phyloP scores from a whole-genome alignment of 2,797 vertebrate species.

The Pantherophis alleghaniensis region DNA sequence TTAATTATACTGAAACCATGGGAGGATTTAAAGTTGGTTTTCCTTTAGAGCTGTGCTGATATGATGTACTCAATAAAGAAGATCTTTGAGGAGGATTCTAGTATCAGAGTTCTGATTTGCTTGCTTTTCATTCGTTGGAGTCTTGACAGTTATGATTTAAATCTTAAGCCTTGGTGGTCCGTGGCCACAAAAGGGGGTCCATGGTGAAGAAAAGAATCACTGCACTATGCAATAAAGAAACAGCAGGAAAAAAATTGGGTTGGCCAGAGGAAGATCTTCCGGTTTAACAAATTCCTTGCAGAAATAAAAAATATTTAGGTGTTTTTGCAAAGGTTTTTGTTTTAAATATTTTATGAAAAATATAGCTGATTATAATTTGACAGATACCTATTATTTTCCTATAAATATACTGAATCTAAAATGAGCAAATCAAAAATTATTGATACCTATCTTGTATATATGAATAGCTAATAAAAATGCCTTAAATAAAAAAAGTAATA shows the following conservation, averaged over 20 bases:
- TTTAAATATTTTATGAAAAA: not conserved
- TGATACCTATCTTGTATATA: not conserved
- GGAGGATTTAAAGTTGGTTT: not conserved
- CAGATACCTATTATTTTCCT: not conserved
- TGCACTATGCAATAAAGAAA: not conserved
- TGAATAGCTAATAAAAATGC: not conserved
- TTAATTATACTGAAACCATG: not conserved
- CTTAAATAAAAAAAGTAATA: not conserved
- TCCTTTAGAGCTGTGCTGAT: not conserved
- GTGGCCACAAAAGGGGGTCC: not conserved
- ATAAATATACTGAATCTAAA: not conserved
- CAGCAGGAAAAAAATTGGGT: too few species aligned
- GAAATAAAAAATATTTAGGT: not conserved
- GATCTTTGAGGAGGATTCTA: not conserved
- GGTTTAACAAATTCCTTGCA: not conserved
- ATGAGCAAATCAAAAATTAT: not conserved
- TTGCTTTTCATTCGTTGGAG: not conserved
- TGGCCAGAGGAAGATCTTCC: not conserved
- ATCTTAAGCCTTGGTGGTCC: not conserved
- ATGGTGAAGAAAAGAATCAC: not conserved
- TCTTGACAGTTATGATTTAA: not conserved
- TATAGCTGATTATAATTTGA: not conserved
- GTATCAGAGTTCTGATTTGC: not conserved
- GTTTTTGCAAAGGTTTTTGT: not conserved
- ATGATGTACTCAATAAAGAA: not conserved